Evolutionary conservation across 23 tunicate genomes (phyloP).

Genomic region (Halocynthia aurantium): DNA sequence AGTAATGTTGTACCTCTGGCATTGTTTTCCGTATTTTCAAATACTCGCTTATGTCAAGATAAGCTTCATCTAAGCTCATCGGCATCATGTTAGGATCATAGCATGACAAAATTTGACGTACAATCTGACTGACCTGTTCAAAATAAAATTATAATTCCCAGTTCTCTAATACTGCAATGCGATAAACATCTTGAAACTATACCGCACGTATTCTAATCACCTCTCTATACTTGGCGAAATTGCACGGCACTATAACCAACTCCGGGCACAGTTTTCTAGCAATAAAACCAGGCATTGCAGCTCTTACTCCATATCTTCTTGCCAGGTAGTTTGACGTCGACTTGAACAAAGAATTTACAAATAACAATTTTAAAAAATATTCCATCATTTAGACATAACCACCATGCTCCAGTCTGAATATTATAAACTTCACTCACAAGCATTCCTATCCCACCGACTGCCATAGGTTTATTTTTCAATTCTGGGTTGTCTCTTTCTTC

Average conservation of each 20-base stretch:
- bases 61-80: constrained; percentile 94
- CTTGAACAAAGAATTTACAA: constrained; percentile 21
- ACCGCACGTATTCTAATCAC: not conserved
- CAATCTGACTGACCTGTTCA: constrained; percentile 54
- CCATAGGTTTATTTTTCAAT: constrained; percentile 79
- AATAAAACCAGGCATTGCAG: constrained; percentile 99
- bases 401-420: not conserved
- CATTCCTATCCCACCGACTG: constrained; percentile 93
- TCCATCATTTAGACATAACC: not conserved
- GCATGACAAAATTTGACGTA: constrained; percentile 54
- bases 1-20: constrained; percentile 23
- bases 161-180: not conserved
- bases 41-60: constrained; percentile 86
- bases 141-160: constrained; percentile 4
- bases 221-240: constrained; percentile 69
- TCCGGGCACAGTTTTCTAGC: constrained; percentile 86
- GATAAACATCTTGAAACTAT: not conserved
- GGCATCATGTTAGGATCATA: constrained; percentile 83
- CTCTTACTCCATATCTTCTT: constrained; percentile 91
- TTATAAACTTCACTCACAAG: constrained; percentile 29
- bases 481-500: constrained; percentile 92
- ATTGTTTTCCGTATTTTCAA: constrained; percentile 27
- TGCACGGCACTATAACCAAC: constrained; percentile 70
- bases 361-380: not conserved
- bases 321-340: constrained; percentile 94